A percentile compares a stretch with the other conserved stretches of the same genome.
Conservation (phyloP, 2,113 vertebrate genomes). For the Crotalus helleri region DNA sequence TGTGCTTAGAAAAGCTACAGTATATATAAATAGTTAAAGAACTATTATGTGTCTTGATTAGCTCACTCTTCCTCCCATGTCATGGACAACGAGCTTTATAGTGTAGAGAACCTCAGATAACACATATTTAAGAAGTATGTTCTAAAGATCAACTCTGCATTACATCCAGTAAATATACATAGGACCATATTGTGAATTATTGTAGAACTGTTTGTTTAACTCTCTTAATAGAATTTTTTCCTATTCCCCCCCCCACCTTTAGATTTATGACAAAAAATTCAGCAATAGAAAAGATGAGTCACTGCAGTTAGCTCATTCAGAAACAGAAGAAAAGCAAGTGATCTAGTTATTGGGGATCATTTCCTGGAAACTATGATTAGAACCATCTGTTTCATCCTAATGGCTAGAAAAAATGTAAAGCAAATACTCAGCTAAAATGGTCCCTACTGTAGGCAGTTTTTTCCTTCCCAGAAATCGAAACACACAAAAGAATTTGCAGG, state of each 20-base stretch:
- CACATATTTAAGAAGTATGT: constrained; percentile 15
- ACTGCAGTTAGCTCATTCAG: constrained; percentile 64
- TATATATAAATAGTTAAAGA: background rate
- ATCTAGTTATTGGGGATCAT: constrained; percentile 43
- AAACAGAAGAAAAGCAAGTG: constrained; percentile 52
- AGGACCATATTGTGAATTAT: background rate
- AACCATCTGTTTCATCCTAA: constrained; percentile 1
- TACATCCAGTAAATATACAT: background rate
- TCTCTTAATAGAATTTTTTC: constrained; percentile 12
- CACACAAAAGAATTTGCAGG: background rate
- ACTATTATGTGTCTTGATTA: background rate
- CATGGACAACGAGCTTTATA: background rate
- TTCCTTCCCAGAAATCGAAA: background rate
- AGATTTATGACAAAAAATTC: constrained; percentile 45
- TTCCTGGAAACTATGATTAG: constrained; percentile 20
- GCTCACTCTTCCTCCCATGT: background rate
- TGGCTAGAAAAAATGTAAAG: background rate
- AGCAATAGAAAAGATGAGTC: constrained; percentile 69
- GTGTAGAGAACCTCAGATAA: constrained; percentile 8
- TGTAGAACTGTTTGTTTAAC: background rate
- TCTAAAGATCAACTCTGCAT: background rate
- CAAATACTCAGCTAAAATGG: constrained; percentile 10
- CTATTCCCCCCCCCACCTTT: constrained; percentile 32
- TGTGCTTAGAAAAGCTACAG: background rate
- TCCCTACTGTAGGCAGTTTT: background rate